Percentiles rank a stretch among this genome's conserved stretches.
phyloP scores from a whole-genome alignment of 2,888 invertebrate species.

The Acronicta aceris region DNA sequence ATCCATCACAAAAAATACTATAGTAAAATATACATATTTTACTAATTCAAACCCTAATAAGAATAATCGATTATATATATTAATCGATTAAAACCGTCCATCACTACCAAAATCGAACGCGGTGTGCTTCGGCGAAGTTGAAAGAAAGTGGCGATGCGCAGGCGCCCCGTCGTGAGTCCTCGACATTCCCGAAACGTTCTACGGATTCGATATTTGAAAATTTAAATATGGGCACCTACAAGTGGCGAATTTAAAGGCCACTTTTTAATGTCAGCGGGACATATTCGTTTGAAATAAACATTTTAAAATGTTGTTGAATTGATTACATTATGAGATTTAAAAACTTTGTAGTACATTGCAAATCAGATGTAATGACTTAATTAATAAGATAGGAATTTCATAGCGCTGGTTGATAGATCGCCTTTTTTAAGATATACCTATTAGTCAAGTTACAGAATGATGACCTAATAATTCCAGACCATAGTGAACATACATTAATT shows the following conservation, averaged over 20 bases:
- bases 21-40: conserved; percentile 43
- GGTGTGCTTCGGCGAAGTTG: conserved; percentile 74
- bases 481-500: no score
- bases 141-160: conserved; percentile 79
- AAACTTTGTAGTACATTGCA: no score
- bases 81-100: conserved; percentile 62
- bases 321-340: conserved; percentile 17
- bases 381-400: background rate
- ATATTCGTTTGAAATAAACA: conserved; percentile 51
- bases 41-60: conserved; percentile 50
- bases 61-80: conserved; percentile 58
- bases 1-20: conserved; percentile 30
- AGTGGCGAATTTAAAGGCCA: conserved; percentile 61
- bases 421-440: no score
- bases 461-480: no score
- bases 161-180: conserved; percentile 79
- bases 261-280: conserved; percentile 60
- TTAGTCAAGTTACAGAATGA: no score
- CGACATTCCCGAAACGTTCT: conserved; percentile 71
- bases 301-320: conserved; percentile 37
- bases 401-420: no score
- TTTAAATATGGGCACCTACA: conserved; percentile 62
- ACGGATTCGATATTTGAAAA: conserved; percentile 65
- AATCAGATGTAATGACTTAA: background rate
- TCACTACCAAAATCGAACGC: conserved; percentile 57